Conservation (phyloP, 2,113 vertebrate species). For the Sebastes fasciatus region DNA sequence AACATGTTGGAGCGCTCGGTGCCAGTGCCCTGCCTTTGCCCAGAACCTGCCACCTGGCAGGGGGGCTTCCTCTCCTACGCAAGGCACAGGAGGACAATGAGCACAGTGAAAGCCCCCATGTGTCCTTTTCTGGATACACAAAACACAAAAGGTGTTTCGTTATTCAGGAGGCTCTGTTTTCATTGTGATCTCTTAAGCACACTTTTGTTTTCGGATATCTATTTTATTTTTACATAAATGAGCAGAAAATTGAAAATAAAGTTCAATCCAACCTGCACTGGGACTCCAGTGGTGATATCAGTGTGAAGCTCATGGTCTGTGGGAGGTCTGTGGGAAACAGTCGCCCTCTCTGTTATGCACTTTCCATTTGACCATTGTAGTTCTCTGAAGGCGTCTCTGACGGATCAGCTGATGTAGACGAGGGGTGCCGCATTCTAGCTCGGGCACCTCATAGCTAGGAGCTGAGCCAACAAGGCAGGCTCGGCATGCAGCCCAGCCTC, state of each 20-base stretch:
- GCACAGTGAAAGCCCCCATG: conserved; percentile 43
- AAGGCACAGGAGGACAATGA: conserved; percentile 54
- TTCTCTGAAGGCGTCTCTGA: conserved; percentile 48
- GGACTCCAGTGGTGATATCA: not conserved
- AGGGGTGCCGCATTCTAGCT: conserved; percentile 70
- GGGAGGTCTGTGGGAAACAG: conserved; percentile 50
- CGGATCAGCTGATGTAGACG: conserved; percentile 73
- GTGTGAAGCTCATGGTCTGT: not conserved
- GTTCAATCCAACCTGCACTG: not conserved
- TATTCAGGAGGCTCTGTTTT: conserved; percentile 4
- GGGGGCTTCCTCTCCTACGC: conserved; percentile 67
- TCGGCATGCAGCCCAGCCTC: conserved; percentile 54
- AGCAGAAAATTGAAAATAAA: conserved; percentile 12
- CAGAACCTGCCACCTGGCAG: conserved; percentile 79
- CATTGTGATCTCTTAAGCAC: not conserved
- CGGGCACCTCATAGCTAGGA: conserved; percentile 72
- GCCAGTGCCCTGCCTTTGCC: conserved; percentile 74
- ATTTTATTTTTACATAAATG: not conserved
- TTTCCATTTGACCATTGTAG: conserved; percentile 46
- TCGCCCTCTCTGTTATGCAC: conserved; percentile 30
- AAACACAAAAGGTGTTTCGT: conserved; percentile 38
- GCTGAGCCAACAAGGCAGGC: conserved; percentile 68
- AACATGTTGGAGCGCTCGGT: conserved; percentile 59
- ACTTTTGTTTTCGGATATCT: not conserved
- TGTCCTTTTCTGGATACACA: conserved; percentile 43